Percentiles rank a stretch among this genome's conserved stretches.
Conservation (phyloP, 64 coral and sea anemone species). For the Stichodactyla mertensii region DNA sequence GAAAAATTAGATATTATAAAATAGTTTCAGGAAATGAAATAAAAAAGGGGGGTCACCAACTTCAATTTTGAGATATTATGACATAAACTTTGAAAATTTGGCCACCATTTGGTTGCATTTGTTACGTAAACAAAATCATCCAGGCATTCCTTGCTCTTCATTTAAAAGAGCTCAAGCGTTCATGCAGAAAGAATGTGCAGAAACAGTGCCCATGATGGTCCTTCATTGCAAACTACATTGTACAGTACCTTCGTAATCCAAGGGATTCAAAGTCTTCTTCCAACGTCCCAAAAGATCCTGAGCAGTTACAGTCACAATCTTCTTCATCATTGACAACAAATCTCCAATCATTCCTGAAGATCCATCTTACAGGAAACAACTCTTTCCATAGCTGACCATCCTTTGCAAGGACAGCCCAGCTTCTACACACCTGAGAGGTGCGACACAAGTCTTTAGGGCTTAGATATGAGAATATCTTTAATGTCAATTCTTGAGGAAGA, state of each 20-base stretch:
- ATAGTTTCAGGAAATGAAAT: too few relatives aligned
- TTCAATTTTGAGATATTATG: too few relatives aligned
- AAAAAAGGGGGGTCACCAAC: too few relatives aligned
- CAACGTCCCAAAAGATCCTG: background rate
- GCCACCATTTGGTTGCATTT: too few relatives aligned
- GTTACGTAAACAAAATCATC: too few relatives aligned
- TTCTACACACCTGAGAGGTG: slow-evolving; percentile 60
- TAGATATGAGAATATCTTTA: slow-evolving; percentile 90
- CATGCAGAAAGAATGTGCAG: too few relatives aligned
- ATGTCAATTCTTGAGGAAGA: slow-evolving; percentile 66
- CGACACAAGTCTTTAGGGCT: slow-evolving; percentile 86
- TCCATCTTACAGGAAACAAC: slow-evolving; percentile 86
- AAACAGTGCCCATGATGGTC: too few relatives aligned
- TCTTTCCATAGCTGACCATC: slow-evolving; percentile 87
- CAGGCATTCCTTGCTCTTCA: too few relatives aligned
- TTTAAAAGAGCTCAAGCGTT: too few relatives aligned
- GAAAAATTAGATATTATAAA: too few relatives aligned
- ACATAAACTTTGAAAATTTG: too few relatives aligned
- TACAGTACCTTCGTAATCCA: background rate
- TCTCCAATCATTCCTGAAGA: slow-evolving; percentile 86
- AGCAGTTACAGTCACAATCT: slow-evolving; percentile 72
- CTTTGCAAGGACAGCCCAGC: slow-evolving; percentile 67
- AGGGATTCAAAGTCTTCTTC: background rate
- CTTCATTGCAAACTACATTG: too few relatives aligned
- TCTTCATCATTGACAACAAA: slow-evolving; percentile 45